These are phyloP conservation scores for Xenentodon cancila DNA, from an alignment of 2,797 vertebrate species.

Conservation along the genomic window DNA sequence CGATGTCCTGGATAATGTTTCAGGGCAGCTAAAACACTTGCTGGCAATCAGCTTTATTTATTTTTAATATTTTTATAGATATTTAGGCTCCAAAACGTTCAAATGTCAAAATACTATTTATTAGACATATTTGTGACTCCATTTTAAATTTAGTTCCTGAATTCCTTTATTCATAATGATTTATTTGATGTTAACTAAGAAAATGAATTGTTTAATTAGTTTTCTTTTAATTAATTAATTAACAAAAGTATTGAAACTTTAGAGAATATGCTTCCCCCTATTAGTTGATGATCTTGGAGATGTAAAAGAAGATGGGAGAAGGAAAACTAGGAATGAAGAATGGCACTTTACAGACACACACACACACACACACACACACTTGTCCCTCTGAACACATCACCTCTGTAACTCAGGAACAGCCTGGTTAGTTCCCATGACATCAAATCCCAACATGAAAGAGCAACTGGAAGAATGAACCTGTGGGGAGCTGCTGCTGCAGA, in stretches of 20 bases:
- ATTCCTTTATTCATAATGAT: too few relatives aligned
- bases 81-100: too few relatives aligned
- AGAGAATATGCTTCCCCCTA: neutral
- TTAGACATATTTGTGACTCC: too few relatives aligned
- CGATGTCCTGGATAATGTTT: too few relatives aligned
- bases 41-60: too few relatives aligned
- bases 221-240: too few relatives aligned
- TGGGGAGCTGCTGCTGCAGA: slow-evolving; percentile 4
- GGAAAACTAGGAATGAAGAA: slow-evolving; percentile 3
- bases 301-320: neutral
- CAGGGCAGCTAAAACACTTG: too few relatives aligned
- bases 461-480: slow-evolving; percentile 37
- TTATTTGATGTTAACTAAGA: too few relatives aligned
- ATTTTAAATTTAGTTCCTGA: too few relatives aligned
- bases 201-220: too few relatives aligned
- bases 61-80: too few relatives aligned
- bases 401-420: slow-evolving; percentile 43
- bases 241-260: neutral
- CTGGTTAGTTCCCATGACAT: slow-evolving; percentile 76
- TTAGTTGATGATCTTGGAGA: neutral
- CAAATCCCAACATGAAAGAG: slow-evolving; percentile 67
- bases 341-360: slow-evolving; percentile 8
- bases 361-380: slow-evolving; percentile 22
- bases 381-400: slow-evolving; percentile 40
- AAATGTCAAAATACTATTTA: too few relatives aligned